A percentile compares a stretch with the other conserved stretches of the same genome.
phyloP scores from a whole-genome alignment of 2,113 vertebrate genomes.

The Spilogale gracilis region DNA sequence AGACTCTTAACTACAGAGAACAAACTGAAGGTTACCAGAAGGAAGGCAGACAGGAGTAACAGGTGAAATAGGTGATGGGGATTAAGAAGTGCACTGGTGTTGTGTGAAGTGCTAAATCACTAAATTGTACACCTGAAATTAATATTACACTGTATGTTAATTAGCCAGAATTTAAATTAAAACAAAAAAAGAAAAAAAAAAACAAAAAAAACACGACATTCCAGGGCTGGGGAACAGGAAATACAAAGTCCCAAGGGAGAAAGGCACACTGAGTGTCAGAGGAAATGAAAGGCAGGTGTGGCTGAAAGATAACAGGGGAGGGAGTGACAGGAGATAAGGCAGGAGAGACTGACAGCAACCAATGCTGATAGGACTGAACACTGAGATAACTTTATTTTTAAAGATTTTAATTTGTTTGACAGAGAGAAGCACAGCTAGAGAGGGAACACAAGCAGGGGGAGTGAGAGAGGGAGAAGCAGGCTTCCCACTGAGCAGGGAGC shows the following conservation, averaged over 20 bases:
- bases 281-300: neutral
- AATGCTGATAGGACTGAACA: neutral
- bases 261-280: neutral
- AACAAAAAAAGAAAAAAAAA: neutral
- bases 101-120: neutral
- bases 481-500: too few relatives aligned
- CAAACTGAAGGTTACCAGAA: neutral
- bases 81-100: neutral
- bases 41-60: neutral
- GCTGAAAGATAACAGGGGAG: neutral
- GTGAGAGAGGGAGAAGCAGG: too few relatives aligned
- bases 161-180: neutral
- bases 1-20: neutral
- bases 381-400: neutral
- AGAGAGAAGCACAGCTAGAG: too few relatives aligned
- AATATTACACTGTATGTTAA: neutral
- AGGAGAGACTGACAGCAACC: neutral
- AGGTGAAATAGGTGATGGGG: too few relatives aligned
- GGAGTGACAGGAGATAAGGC: neutral
- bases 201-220: neutral
- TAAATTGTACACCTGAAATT: too few relatives aligned
- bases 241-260: neutral
- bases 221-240: neutral
- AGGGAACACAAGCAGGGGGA: too few relatives aligned
- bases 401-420: too few relatives aligned